phyloP scores from a whole-genome alignment of 2,888 invertebrate genomes.

The Amphiduros pacificus region DNA sequence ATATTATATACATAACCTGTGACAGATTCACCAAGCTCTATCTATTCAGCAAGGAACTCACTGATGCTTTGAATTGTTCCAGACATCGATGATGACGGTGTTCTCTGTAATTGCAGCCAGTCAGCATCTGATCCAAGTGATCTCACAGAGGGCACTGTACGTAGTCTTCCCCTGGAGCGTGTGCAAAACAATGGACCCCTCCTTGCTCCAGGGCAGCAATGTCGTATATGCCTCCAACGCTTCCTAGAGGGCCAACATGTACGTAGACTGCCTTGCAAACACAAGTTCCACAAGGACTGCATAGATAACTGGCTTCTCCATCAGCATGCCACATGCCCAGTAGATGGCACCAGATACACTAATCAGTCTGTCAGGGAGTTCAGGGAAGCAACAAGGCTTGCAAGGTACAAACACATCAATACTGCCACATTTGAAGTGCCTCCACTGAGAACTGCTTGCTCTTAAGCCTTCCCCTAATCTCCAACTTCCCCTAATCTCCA shows the following conservation, averaged over 20 bases:
- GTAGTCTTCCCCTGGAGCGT: constrained; percentile 48
- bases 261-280: constrained; percentile 54
- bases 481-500: no score
- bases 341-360: constrained; percentile 43
- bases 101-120: constrained; percentile 23
- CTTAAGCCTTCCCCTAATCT: no score
- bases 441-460: no score
- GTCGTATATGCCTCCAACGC: constrained; percentile 53
- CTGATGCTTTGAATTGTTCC: no score
- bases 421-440: no score
- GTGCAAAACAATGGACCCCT: constrained; percentile 44
- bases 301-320: constrained; percentile 59
- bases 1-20: no score
- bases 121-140: constrained; percentile 33
- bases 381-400: constrained; percentile 15
- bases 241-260: constrained; percentile 49
- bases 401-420: no score
- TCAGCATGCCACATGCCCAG: constrained; percentile 55
- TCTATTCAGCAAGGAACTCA: no score
- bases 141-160: constrained; percentile 51
- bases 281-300: constrained; percentile 58
- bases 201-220: constrained; percentile 55
- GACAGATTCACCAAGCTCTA: no score
- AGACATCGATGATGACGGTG: no score
- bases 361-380: constrained; percentile 26